Evolutionary conservation across 2,797 vertebrate genomes (phyloP), one percentile per base, ranked within the genome.

Genomic region (Stomatorhinus walkeri): DNA sequence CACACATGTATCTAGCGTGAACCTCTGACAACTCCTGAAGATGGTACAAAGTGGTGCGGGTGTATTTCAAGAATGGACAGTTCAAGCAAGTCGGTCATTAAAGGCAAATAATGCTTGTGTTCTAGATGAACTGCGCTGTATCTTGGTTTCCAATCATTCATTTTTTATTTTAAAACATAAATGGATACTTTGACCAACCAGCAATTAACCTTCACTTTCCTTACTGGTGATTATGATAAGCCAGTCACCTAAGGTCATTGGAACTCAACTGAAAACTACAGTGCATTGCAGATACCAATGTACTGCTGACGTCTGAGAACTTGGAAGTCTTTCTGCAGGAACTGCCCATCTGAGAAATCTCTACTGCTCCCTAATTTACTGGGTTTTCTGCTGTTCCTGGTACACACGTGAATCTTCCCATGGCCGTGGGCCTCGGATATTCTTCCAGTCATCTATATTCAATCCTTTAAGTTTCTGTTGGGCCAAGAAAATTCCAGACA

Each of bases 371-470:
- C 92, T 92, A 54, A 59, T 89, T 85, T 85, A 90, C 16, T 52
- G 79, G 32, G 46, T 22, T 54, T 93, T 91, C 92, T 96, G 94
- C 92, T 95, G 92, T 16, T 96, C 93, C 92, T 96, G 95, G 91
- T 90, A 93, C 8, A 94, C 93, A 68, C 24, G 94, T 0, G 98
- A 97, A 93, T 98, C 96, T 93, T 99, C 98, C 98, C 97, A 98
- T 49, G 95, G 97, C 85, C 97, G 95, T 6, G 98, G 98, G n/a
- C 98, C 98, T 87, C 98, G 96, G 93, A 99, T 96, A 93, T 99
- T 99, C 92, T 94, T 96, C 98, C 98, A 99, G 14, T 95, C 95
- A 0, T 97, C 95, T 93, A 97, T 91, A 88, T 96, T 91, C 19
- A 90, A 9, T 10, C 95, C 93, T 87, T 96, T 94, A 89, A 99